These are phyloP conservation scores for Trissolcus brochymenae DNA, from an alignment of 2,888 invertebrate genomes.

Conservation along the genomic window DNA sequence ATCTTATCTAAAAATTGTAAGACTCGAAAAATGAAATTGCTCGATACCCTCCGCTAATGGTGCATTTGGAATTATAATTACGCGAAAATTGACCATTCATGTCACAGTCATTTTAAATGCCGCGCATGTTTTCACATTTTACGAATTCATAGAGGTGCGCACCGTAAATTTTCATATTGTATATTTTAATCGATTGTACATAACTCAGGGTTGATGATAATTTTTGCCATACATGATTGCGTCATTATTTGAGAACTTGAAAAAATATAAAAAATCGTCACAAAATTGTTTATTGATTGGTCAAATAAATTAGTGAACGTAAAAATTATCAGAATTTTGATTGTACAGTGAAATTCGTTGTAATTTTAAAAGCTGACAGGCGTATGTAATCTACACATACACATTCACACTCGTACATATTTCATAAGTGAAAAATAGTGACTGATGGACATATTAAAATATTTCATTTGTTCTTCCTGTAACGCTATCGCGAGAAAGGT, in stretches of 20 bases:
- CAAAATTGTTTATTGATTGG: too few relatives aligned
- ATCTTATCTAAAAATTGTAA: conserved; percentile 8
- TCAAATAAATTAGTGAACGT: background rate
- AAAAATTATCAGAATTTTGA: background rate
- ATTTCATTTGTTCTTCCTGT: conserved; percentile 34
- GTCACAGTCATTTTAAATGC: conserved; percentile 12
- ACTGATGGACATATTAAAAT: conserved; percentile 21
- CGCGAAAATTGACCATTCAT: conserved; percentile 22
- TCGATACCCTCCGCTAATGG: conserved; percentile 18
- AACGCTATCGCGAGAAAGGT: conserved; percentile 36
- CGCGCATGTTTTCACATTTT: conserved; percentile 12
- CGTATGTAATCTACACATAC: background rate
- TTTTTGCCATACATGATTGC: conserved; percentile 3
- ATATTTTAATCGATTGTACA: conserved; percentile 20
- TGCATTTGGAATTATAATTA: conserved; percentile 34
- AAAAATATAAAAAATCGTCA: too few relatives aligned
- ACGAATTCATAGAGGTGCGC: background rate
- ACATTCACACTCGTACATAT: background rate
- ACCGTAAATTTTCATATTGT: conserved; percentile 5
- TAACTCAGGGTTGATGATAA: background rate
- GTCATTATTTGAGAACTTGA: background rate
- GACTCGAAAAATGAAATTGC: background rate
- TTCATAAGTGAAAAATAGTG: conserved; percentile 37
- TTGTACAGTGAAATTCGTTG: background rate
- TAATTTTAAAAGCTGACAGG: background rate